Evolutionary conservation across 2,888 invertebrate genomes (phyloP).

Genomic region (Leucania comma): DNA sequence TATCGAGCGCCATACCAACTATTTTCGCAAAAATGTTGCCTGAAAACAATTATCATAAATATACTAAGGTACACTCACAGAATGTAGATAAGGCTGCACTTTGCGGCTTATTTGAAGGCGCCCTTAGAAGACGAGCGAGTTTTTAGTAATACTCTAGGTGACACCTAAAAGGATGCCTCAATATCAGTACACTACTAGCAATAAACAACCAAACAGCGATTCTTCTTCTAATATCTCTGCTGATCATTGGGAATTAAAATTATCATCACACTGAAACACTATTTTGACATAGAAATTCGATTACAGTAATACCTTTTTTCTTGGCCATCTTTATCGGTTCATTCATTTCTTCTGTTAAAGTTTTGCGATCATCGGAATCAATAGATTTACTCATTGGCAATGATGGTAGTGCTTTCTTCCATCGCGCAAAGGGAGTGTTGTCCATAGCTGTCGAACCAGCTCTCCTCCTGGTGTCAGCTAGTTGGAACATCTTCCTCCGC

Average conservation of each 20-base stretch:
- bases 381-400: constrained; percentile 91
- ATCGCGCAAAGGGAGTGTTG: constrained; percentile 92
- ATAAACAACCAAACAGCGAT: not conserved
- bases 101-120: too few species aligned
- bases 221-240: too few species aligned
- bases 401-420: constrained; percentile 93
- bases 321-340: constrained; percentile 75
- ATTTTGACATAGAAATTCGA: not conserved
- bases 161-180: not conserved
- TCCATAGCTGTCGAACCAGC: constrained; percentile 91
- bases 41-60: constrained; percentile 54
- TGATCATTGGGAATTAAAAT: too few species aligned
- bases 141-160: too few species aligned
- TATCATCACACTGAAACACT: not conserved
- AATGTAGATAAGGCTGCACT: too few species aligned
- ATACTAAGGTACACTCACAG: not conserved
- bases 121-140: too few species aligned
- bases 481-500: constrained; percentile 97
- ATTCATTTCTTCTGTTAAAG: constrained; percentile 74
- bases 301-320: constrained; percentile 77
- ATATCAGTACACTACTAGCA: not conserved
- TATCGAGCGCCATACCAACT: constrained; percentile 90
- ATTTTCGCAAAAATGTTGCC: constrained; percentile 91
- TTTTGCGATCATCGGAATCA: constrained; percentile 87
- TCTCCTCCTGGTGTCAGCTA: constrained; percentile 93